Evolutionary conservation across 2,888 invertebrate genomes (phyloP).

Genomic region (Pachydiplax longipennis): DNA sequence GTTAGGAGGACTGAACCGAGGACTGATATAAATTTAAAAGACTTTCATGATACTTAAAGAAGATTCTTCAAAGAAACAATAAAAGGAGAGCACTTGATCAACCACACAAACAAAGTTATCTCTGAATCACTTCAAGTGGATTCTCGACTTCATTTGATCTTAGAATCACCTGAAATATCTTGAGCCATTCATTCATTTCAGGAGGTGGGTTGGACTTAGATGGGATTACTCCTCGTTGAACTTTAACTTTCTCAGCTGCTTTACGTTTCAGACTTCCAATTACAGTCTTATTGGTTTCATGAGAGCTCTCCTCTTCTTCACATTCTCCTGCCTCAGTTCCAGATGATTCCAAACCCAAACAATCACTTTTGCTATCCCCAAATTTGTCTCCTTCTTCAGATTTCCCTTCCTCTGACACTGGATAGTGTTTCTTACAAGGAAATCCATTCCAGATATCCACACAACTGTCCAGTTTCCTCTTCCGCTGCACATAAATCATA

Average conservation of each 20-base stretch:
- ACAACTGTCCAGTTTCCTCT: slow-evolving; percentile 59
- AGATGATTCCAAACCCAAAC: slow-evolving; percentile 51
- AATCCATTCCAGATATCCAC: slow-evolving; percentile 60
- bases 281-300: slow-evolving; percentile 46
- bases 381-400: slow-evolving; percentile 45
- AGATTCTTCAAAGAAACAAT: no score
- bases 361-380: slow-evolving; percentile 47
- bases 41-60: no score
- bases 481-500: slow-evolving; percentile 57
- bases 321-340: slow-evolving; percentile 60
- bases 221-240: slow-evolving; percentile 66
- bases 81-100: no score
- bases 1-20: no score
- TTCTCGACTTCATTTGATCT: background rate
- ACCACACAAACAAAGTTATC: no score
- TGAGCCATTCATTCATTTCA: slow-evolving; percentile 76
- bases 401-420: slow-evolving; percentile 61
- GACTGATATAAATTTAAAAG: no score
- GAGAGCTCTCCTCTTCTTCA: slow-evolving; percentile 57
- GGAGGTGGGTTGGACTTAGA: slow-evolving; percentile 83
- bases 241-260: slow-evolving; percentile 50
- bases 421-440: slow-evolving; percentile 64
- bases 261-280: slow-evolving; percentile 49
- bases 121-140: no score
- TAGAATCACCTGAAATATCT: slow-evolving; percentile 70